phyloP scores from a whole-genome alignment of 2,888 invertebrate species.

The Drosophila diplacantha region DNA sequence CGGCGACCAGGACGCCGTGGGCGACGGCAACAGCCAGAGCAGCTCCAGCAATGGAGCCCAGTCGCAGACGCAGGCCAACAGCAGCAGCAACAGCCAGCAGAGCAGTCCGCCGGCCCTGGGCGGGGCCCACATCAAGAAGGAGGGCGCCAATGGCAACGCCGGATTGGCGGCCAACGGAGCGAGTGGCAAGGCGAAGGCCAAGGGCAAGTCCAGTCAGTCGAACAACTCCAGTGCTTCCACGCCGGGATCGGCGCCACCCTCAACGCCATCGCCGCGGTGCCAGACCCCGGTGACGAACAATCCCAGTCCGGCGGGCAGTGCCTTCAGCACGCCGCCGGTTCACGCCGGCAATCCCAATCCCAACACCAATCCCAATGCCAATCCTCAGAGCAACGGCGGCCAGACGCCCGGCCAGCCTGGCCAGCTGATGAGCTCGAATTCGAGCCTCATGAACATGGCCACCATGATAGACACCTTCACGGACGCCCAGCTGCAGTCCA shows the following conservation, averaged over 20 bases:
- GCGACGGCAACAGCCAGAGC: constrained; percentile 59
- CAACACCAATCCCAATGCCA: constrained; percentile 27
- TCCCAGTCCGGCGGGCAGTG: constrained; percentile 80
- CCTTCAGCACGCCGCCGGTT: constrained; percentile 78
- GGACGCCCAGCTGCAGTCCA: constrained; percentile 88
- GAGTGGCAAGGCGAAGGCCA: constrained; percentile 67
- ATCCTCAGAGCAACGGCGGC: constrained; percentile 19
- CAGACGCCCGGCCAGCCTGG: constrained; percentile 73
- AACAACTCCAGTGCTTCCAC: constrained; percentile 66
- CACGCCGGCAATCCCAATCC: constrained; percentile 44
- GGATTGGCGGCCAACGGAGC: constrained; percentile 16
- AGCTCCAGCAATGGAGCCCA: constrained; percentile 52
- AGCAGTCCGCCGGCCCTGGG: constrained; percentile 57
- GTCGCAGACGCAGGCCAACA: constrained; percentile 44
- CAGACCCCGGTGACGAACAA: constrained; percentile 79
- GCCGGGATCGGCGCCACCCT: constrained; percentile 72
- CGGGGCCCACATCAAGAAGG: constrained; percentile 57
- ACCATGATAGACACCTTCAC: constrained; percentile 87
- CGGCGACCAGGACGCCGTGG: constrained; percentile 66
- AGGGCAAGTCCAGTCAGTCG: constrained; percentile 69
- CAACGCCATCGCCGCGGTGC: constrained; percentile 77
- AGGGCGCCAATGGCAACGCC: constrained; percentile 29
- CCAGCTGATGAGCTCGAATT: constrained; percentile 77
- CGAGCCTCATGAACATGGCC: constrained; percentile 85
- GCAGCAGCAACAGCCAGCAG: constrained; percentile 43